Evolutionary conservation across 2,797 vertebrate species (phyloP).

Genomic region (Sarcophilus harrisii): DNA sequence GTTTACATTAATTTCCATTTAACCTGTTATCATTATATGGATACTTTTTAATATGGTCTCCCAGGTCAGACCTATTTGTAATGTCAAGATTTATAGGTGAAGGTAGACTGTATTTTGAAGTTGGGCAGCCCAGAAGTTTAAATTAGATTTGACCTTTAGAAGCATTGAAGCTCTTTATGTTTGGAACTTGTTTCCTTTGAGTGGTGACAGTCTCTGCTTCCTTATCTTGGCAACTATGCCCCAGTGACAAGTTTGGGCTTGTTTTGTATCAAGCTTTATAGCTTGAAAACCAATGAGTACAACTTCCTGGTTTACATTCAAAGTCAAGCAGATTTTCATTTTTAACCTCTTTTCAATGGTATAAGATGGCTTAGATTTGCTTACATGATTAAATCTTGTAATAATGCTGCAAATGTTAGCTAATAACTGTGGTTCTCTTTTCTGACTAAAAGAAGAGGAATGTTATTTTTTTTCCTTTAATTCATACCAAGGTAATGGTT

Average conservation of each 20-base stretch:
- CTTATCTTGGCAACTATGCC: constrained; percentile 78
- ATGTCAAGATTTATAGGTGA: constrained; percentile 9
- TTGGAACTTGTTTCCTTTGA: not conserved
- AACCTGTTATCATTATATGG: constrained; percentile 19
- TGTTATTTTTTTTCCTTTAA: constrained; percentile 29
- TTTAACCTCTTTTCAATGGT: not conserved
- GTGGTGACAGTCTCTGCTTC: constrained; percentile 52
- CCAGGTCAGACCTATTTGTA: constrained; percentile 19
- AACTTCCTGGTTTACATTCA: constrained; percentile 50
- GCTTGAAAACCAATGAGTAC: constrained; percentile 27
- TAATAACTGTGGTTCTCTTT: constrained; percentile 23
- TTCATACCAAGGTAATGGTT: constrained; percentile 52
- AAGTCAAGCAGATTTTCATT: constrained; percentile 17
- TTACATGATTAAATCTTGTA: not conserved
- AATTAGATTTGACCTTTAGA: not conserved
- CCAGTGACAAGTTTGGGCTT: constrained; percentile 83
- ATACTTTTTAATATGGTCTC: constrained; percentile 9
- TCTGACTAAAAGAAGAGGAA: constrained; percentile 27
- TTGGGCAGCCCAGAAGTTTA: constrained; percentile 39
- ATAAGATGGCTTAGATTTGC: not conserved
- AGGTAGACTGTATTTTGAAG: constrained; percentile 6
- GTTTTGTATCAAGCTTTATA: constrained; percentile 69
- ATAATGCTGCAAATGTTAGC: constrained; percentile 22
- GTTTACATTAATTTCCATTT: not conserved
- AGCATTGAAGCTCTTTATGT: constrained; percentile 12